Conservation (phyloP, 2,797 vertebrate genomes). For the Pangasius macronema region DNA sequence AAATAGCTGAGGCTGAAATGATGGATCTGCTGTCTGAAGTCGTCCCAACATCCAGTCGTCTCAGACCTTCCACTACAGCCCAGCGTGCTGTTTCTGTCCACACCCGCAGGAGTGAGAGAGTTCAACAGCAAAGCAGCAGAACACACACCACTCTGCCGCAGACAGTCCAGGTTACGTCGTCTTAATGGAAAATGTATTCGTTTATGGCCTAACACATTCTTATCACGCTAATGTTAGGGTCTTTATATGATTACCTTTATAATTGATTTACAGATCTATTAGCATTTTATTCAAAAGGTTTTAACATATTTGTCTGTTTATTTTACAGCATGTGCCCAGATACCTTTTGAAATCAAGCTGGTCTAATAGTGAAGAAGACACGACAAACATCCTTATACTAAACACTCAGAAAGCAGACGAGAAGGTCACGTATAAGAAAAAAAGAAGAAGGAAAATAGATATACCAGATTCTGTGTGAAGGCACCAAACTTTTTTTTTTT, state of each 20-base stretch:
- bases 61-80: slow-evolving; percentile 55
- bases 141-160: slow-evolving; percentile 29
- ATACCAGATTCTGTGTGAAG: not conserved
- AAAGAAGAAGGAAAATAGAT: slow-evolving; percentile 27
- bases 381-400: not conserved
- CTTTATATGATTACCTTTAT: not conserved
- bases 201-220: not conserved
- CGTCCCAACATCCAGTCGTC: slow-evolving; percentile 52
- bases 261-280: not conserved
- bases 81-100: slow-evolving; percentile 19
- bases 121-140: slow-evolving; percentile 40
- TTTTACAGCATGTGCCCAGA: slow-evolving; percentile 63
- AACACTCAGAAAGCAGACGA: not conserved
- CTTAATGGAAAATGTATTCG: not conserved
- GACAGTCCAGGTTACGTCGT: slow-evolving; percentile 48
- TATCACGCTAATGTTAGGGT: not conserved
- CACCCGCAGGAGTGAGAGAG: slow-evolving; percentile 45
- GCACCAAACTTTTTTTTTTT: not conserved
- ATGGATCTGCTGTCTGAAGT: slow-evolving; percentile 60
- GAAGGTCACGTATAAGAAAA: slow-evolving; percentile 31
- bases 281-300: slow-evolving; percentile 2
- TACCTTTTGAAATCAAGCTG: slow-evolving; percentile 53
- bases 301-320: slow-evolving; percentile 15
- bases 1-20: slow-evolving; percentile 65
- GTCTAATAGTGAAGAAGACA: not conserved